Evolutionary conservation across 2,113 vertebrate genomes (phyloP).

Genomic region (Rhabdornis inornatus): DNA sequence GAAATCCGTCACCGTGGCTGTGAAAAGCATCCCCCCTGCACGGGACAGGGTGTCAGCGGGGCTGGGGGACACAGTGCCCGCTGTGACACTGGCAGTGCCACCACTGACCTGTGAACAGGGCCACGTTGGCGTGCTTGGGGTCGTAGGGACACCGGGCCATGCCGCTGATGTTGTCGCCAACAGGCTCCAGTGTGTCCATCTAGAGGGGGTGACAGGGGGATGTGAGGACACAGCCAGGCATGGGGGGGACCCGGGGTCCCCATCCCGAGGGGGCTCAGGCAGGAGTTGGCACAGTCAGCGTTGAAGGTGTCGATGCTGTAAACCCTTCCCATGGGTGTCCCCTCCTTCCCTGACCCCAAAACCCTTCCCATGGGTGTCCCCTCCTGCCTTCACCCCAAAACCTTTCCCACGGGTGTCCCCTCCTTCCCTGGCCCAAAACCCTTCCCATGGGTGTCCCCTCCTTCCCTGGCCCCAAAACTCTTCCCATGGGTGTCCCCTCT

Average conservation of each 20-base stretch:
- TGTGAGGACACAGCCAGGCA: rapidly evolving
- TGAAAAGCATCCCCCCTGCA: conserved; percentile 92
- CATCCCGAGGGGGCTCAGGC: conserved; percentile 63
- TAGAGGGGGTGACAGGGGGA: not conserved
- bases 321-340: not conserved
- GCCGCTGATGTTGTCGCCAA: conserved; percentile 88
- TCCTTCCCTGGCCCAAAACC: not conserved
- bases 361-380: not conserved
- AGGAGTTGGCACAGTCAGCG: conserved; percentile 85
- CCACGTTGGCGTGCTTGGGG: conserved; percentile 94
- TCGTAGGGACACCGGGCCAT: conserved; percentile 97
- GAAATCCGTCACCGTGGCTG: conserved; percentile 95
- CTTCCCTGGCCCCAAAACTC: not conserved
- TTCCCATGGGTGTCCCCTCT: not conserved
- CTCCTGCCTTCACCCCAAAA: not conserved
- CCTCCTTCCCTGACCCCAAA: not conserved
- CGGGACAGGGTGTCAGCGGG: not conserved
- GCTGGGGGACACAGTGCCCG: rapidly evolving
- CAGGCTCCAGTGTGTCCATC: conserved; percentile 89
- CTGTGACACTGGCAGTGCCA: rapidly evolving
- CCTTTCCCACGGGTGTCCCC: not conserved
- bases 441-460: not conserved
- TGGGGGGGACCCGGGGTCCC: rapidly evolving
- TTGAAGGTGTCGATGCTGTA: conserved; percentile 91
- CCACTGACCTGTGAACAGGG: conserved; percentile 89